Conservation (phyloP, 2,113 vertebrate genomes). For the Rhineura floridana region DNA sequence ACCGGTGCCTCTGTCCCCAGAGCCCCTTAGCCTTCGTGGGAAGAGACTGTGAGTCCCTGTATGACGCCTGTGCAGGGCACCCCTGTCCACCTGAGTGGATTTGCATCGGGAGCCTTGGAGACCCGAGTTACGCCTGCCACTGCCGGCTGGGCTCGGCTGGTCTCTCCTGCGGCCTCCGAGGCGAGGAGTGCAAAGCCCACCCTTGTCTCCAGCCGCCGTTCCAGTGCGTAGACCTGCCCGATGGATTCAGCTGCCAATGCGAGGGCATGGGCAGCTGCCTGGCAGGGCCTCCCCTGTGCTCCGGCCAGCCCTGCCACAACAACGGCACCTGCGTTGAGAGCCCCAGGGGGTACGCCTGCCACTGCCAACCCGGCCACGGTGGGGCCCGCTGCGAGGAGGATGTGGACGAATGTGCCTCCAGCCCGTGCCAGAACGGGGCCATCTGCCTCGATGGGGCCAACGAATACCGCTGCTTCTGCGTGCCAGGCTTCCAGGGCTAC, state of each 20-base stretch:
- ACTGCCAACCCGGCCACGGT: slow-evolving; percentile 82
- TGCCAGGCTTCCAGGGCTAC: slow-evolving; percentile 94
- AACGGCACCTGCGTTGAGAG: slow-evolving; percentile 76
- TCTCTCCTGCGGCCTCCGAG: slow-evolving; percentile 60
- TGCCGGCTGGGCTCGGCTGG: slow-evolving; percentile 75
- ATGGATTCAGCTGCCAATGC: slow-evolving; percentile 79
- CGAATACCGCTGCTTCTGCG: slow-evolving; percentile 91
- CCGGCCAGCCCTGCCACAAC: slow-evolving; percentile 79
- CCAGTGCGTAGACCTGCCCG: slow-evolving; percentile 67
- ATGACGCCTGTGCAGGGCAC: slow-evolving; percentile 72
- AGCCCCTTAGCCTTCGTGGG: slow-evolving; percentile 74
- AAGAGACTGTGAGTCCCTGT: slow-evolving; percentile 76
- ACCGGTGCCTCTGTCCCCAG: slow-evolving; percentile 78
- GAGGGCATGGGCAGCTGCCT: slow-evolving; percentile 71
- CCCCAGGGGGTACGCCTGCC: slow-evolving; percentile 73
- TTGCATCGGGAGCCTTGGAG: slow-evolving; percentile 71
- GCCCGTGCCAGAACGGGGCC: slow-evolving; percentile 90
- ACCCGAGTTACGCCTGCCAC: slow-evolving; percentile 70
- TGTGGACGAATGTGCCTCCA: slow-evolving; percentile 80
- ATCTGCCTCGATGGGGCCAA: slow-evolving; percentile 83
- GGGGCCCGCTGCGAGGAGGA: slow-evolving; percentile 81
- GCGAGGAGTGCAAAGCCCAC: slow-evolving; percentile 74
- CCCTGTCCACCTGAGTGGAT: slow-evolving; percentile 53
- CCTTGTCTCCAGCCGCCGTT: slow-evolving; percentile 74
- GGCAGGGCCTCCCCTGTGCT: slow-evolving; percentile 69